phyloP scores from a whole-genome alignment of 2,888 invertebrate genomes.

The Enoplolaimus lenunculus region DNA sequence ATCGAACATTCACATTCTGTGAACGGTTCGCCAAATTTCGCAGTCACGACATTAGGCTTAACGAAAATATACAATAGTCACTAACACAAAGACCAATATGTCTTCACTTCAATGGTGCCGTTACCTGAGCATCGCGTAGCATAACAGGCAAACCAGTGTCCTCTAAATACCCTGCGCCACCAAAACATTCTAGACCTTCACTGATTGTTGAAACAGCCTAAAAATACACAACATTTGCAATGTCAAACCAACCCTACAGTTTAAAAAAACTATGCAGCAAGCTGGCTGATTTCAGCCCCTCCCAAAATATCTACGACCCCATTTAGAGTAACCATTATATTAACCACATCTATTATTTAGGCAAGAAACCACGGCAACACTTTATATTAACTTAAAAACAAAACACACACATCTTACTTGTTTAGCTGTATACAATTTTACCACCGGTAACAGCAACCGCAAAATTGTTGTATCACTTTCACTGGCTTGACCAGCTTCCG shows the following conservation, averaged over 20 bases:
- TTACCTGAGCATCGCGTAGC: constrained; percentile 49
- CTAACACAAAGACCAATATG: too few relatives aligned
- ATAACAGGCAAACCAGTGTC: constrained; percentile 48
- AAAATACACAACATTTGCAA: not conserved
- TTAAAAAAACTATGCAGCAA: not conserved
- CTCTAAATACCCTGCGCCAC: constrained; percentile 51
- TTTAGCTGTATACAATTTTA: constrained; percentile 49
- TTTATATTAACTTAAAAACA: too few relatives aligned
- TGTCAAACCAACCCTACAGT: not conserved
- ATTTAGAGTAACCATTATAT: too few relatives aligned
- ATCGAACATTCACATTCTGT: too few relatives aligned
- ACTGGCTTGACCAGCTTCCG: constrained; percentile 41
- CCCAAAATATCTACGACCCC: too few relatives aligned
- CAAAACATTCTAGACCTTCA: constrained; percentile 50
- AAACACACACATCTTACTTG: constrained; percentile 34
- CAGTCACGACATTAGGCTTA: too few relatives aligned
- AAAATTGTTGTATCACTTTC: constrained; percentile 43
- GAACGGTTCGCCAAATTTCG: too few relatives aligned
- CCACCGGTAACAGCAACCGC: constrained; percentile 47
- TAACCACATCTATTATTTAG: too few relatives aligned
- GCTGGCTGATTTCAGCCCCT: too few relatives aligned
- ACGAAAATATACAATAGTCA: too few relatives aligned
- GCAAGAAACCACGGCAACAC: too few relatives aligned
- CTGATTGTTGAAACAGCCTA: constrained; percentile 45
- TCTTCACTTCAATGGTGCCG: too few relatives aligned